Conservation (phyloP, 2,888 invertebrate species). For the Drosophila infuscata region DNA sequence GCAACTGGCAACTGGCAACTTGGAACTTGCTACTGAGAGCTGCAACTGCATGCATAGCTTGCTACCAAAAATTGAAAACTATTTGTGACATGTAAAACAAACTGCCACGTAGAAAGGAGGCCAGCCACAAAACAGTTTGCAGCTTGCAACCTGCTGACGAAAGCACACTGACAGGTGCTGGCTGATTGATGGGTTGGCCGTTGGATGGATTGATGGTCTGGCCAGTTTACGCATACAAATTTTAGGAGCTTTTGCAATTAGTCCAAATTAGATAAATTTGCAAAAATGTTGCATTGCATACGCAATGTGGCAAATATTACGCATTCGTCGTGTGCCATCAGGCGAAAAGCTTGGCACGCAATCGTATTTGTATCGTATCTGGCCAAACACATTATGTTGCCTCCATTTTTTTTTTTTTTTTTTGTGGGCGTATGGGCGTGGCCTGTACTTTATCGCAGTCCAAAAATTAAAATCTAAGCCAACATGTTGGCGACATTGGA, state of each 20-base stretch:
- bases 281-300: conserved; percentile 1
- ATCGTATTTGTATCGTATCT: background rate
- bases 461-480: conserved; percentile 79
- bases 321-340: conserved; percentile 9
- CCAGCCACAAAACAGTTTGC: conserved; percentile 6
- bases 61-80: conserved; percentile 45
- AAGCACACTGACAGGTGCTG: conserved; percentile 16
- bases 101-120: conserved; percentile 14
- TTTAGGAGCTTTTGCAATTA: conserved; percentile 30
- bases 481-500: conserved; percentile 33
- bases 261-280: conserved; percentile 20
- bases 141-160: conserved; percentile 3
- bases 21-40: conserved; percentile 10
- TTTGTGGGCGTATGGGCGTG: conserved; percentile 6
- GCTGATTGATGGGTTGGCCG: conserved; percentile 42
- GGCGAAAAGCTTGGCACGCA: background rate
- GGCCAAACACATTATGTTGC: background rate
- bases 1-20: conserved; percentile 3
- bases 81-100: conserved; percentile 64
- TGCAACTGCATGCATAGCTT: conserved; percentile 25
- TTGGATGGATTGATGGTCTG: conserved; percentile 22
- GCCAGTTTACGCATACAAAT: background rate
- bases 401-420: too few species aligned
- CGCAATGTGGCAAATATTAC: background rate
- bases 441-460: conserved; percentile 53